phyloP scores from a whole-genome alignment of 1,140 invertebrate species.

The Drosophila parabipectinata region DNA sequence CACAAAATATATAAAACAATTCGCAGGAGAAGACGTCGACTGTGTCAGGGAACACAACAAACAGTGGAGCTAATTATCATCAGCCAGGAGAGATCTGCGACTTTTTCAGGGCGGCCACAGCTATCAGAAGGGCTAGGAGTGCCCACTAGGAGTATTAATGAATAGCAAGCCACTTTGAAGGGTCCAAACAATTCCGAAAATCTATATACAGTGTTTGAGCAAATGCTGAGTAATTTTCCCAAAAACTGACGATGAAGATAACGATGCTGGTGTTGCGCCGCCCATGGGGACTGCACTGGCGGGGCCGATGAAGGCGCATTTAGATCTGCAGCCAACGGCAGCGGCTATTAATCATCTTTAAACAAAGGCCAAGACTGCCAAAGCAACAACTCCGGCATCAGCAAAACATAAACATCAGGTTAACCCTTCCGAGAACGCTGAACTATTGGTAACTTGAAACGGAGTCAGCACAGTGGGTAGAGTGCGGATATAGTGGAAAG shows the following conservation, averaged over 20 bases:
- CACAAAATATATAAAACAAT: slow-evolving; percentile 81
- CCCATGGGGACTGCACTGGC: slow-evolving; percentile 8
- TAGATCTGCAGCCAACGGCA: slow-evolving; percentile 71
- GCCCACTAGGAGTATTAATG: slow-evolving; percentile 76
- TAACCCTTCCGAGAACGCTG: slow-evolving; percentile 70
- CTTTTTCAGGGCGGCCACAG: slow-evolving; percentile 18
- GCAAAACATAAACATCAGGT: slow-evolving; percentile 80
- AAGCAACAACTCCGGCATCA: slow-evolving; percentile 45
- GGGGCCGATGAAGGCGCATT: slow-evolving; percentile 62
- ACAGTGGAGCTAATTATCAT: slow-evolving; percentile 79
- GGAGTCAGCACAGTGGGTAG: slow-evolving; percentile 40
- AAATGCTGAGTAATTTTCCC: slow-evolving; percentile 69
- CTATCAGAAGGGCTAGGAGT: slow-evolving; percentile 51
- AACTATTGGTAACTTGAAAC: slow-evolving; percentile 63
- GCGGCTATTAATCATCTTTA: slow-evolving; percentile 82
- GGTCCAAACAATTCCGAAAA: slow-evolving; percentile 6
- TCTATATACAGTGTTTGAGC: slow-evolving; percentile 52
- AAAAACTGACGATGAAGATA: slow-evolving; percentile 54
- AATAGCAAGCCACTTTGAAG: slow-evolving; percentile 79
- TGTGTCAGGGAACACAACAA: slow-evolving; percentile 55
- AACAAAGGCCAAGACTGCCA: slow-evolving; percentile 67
- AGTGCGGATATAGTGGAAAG: no score
- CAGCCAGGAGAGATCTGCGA: slow-evolving; percentile 67
- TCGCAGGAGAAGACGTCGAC: slow-evolving; percentile 41
- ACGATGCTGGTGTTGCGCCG: slow-evolving; percentile 17